Conservation (phyloP, 2,888 invertebrate species). For the Protophormia terraenovae region DNA sequence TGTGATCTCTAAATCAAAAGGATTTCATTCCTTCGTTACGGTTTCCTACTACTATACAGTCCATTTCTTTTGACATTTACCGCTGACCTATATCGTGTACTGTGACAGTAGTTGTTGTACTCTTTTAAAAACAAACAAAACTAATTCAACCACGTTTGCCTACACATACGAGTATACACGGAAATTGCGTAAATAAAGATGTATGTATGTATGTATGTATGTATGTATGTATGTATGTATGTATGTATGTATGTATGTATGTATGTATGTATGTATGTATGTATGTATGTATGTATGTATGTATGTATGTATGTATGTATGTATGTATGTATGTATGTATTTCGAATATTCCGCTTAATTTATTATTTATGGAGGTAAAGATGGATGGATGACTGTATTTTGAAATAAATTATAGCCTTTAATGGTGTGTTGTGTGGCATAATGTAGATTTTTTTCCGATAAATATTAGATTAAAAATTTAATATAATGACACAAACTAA, state of each 20-base stretch:
- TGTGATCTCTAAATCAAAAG: constrained; percentile 63
- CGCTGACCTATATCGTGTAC: constrained; percentile 66
- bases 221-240: too few relatives aligned
- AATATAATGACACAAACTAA: too few relatives aligned
- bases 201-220: too few relatives aligned
- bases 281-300: too few relatives aligned
- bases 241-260: too few relatives aligned
- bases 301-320: too few relatives aligned
- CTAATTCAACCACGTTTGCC: neutral
- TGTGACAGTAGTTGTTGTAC: constrained; percentile 62
- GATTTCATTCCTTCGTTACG: constrained; percentile 73
- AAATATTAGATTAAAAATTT: neutral
- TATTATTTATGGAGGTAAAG: neutral
- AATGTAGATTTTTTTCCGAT: neutral
- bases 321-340: neutral
- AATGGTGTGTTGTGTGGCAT: neutral
- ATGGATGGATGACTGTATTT: neutral
- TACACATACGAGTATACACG: neutral
- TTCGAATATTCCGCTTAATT: neutral
- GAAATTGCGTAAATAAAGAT: neutral
- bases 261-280: too few relatives aligned
- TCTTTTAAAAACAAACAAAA: constrained; percentile 17
- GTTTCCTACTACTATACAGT: constrained; percentile 67
- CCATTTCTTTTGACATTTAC: constrained; percentile 66
- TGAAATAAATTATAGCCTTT: neutral